Evolutionary conservation across 2,888 invertebrate species (phyloP).

Genomic region (Lysandra coridon): DNA sequence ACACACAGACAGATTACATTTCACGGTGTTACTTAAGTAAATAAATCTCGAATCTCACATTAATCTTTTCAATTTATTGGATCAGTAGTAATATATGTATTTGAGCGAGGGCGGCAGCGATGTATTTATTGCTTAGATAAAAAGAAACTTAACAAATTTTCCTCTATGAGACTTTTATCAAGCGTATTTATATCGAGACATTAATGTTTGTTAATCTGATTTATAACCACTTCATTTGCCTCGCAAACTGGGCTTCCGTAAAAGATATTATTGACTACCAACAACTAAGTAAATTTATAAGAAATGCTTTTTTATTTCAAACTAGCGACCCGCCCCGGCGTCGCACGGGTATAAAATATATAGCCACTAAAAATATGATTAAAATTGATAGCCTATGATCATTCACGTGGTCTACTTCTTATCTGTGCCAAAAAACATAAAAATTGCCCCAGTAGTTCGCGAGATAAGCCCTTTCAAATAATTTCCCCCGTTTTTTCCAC

Average conservation of each 20-base stretch:
- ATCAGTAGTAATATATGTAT: conserved; percentile 58
- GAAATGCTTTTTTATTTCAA: no score
- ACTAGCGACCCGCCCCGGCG: no score
- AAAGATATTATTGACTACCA: neutral
- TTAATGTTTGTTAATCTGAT: conserved; percentile 15
- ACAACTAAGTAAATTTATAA: no score
- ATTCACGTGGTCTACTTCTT: no score
- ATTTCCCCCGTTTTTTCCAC: no score
- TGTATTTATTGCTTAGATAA: conserved; percentile 71
- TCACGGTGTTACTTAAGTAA: conserved; percentile 68
- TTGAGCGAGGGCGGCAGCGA: conserved; percentile 66
- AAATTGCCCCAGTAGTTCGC: no score
- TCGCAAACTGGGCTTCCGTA: conserved; percentile 1
- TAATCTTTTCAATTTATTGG: conserved; percentile 74
- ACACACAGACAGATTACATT: conserved; percentile 66
- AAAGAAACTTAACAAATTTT: conserved; percentile 53
- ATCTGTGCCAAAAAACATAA: no score
- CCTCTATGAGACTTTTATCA: conserved; percentile 15
- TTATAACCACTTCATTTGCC: neutral
- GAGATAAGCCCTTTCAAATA: no score
- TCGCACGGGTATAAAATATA: no score
- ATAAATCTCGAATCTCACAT: conserved; percentile 72
- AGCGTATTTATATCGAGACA: conserved; percentile 12
- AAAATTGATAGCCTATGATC: no score
- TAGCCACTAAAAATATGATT: no score